These are phyloP conservation scores for Strigamia crassipes DNA, from an alignment of 2,888 invertebrate species.

Conservation along the genomic window DNA sequence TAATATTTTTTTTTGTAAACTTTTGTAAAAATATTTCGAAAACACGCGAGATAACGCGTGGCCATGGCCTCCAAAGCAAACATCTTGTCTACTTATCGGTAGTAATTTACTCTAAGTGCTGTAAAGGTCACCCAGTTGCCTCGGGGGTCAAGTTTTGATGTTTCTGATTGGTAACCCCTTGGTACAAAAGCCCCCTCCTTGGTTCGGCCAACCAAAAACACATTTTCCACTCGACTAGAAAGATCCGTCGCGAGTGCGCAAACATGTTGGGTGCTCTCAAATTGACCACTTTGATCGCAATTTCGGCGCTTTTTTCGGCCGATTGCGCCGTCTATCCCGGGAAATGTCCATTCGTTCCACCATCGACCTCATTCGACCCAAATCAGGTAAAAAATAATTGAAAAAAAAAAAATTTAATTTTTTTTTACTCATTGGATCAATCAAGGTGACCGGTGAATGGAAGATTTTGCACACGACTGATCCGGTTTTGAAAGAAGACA, in stretches of 20 bases:
- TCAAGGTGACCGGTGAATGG: neutral
- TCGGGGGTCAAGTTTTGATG: neutral
- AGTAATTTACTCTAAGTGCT: neutral
- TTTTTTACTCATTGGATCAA: neutral
- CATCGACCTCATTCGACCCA: neutral
- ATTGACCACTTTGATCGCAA: neutral
- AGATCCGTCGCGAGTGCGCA: neutral
- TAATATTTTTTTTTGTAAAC: too few species aligned
- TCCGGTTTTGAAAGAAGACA: neutral
- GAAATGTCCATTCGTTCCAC: neutral
- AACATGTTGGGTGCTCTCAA: neutral
- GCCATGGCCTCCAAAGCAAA: conserved; percentile 1
- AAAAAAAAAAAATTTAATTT: neutral
- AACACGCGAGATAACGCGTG: neutral
- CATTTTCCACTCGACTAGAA: too few species aligned
- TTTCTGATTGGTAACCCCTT: neutral
- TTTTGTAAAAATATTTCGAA: too few species aligned
- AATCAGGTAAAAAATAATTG: neutral
- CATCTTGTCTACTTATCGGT: neutral
- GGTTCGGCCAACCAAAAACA: neutral
- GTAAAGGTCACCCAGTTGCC: neutral
- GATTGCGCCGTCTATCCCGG: neutral
- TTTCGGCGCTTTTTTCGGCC: neutral
- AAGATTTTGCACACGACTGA: neutral
- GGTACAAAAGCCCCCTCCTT: neutral